A percentile compares a stretch with the other conserved stretches of the same genome.
Conservation (phyloP, 2,888 invertebrate species). For the Dryobotodes eremita region DNA sequence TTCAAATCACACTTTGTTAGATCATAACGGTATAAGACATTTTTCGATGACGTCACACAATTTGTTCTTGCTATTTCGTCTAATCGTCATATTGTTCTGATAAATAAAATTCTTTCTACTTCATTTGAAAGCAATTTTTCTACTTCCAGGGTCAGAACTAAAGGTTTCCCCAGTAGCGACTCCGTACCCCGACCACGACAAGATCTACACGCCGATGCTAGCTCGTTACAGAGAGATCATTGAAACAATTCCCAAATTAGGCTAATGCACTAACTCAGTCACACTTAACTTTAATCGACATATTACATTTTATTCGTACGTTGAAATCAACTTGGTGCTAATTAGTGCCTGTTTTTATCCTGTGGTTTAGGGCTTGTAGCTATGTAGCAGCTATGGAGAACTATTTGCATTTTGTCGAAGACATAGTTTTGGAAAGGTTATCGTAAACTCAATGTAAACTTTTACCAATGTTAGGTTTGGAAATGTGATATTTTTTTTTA, state of each 20-base stretch:
- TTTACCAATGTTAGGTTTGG: background rate
- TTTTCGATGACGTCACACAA: background rate
- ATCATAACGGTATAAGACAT: too few relatives aligned
- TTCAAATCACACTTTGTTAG: background rate
- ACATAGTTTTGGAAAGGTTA: background rate
- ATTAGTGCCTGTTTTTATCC: conserved; percentile 22
- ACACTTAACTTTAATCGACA: conserved; percentile 35
- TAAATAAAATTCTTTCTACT: background rate
- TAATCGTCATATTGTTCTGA: background rate
- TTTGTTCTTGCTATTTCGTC: background rate
- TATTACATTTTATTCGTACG: conserved; percentile 43
- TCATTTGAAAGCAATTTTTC: background rate
- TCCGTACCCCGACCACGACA: conserved; percentile 93
- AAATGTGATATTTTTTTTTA: background rate
- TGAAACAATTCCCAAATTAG: conserved; percentile 79
- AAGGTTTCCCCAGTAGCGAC: conserved; percentile 90
- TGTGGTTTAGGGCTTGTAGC: background rate
- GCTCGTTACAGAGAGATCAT: conserved; percentile 90
- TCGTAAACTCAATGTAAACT: background rate
- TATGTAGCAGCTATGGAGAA: background rate
- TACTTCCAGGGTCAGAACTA: conserved; percentile 78
- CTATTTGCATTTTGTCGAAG: background rate
- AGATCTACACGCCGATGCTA: conserved; percentile 94
- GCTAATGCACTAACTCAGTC: conserved; percentile 48
- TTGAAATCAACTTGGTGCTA: conserved; percentile 49